Base-by-base conservation (phyloP, 2,888 invertebrate species). In the Augochlorella aurata region DNA sequence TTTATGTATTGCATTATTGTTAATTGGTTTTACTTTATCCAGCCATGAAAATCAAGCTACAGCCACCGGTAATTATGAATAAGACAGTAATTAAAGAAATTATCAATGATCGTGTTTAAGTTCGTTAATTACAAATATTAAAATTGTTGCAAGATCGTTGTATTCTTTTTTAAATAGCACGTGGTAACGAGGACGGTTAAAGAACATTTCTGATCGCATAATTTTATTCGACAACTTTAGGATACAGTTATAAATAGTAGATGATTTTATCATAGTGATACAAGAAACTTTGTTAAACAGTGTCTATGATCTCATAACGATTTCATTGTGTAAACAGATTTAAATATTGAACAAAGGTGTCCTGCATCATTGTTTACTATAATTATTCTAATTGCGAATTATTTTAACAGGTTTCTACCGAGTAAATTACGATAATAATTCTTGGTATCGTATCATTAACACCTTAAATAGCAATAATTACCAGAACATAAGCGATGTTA, bases 321-420 rank as follows among this genome's bases (percentile, higher is more conserved):
- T n/a, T n/a, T n/a, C n/a, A n/a, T n/a, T n/a, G n/a, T n/a, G n/a
- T n/a, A n/a, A n/a, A n/a, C n/a, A n/a, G n/a, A n/a, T n/a, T n/a
- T n/a, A n/a, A n/a, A n/a, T n/a, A n/a, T n/a, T n/a, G n/a, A n/a
- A n/a, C n/a, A n/a, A n/a, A n/a, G n/a, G n/a, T n/a, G 29, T 29
- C 29, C 29, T 29, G 29, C 29, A 29, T 29, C 29, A 29, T 29
- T 29, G 29, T 2, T 58, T 7, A 16, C 52, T 38, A n/a, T 65
- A 44, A 65, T 44, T 16, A 14, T 24, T 2, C 12, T 24, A 74
- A 66, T 77, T 54, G 8, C 14, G 18, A 18, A 7, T 44, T 7
- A n/a, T n/a, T 73, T 66, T 89, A 87, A 9, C 87, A 96, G 96
- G 95, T 76, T 96, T 94, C 90, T 96, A 95, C 91, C 94, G 95